These are phyloP conservation scores for Brachionus rotundiformis DNA, from an alignment of 1,140 invertebrate species.

Conservation along the genomic window DNA sequence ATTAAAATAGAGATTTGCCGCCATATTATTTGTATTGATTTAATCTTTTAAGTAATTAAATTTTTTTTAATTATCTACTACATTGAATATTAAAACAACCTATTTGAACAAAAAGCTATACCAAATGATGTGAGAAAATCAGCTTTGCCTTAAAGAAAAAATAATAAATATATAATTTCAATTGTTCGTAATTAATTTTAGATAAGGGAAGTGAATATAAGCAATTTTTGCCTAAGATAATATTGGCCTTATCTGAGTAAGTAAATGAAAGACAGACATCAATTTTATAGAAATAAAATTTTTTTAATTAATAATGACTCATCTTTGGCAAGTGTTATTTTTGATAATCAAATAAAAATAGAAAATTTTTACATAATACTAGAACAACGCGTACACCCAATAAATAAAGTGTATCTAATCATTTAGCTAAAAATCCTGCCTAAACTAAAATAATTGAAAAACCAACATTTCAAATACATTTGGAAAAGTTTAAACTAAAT, in stretches of 20 bases:
- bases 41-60: neutral
- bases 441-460: neutral
- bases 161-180: neutral
- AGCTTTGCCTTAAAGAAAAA: no score
- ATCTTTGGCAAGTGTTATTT: neutral
- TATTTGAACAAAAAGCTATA: no score
- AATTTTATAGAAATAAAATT: no score
- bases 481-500: neutral
- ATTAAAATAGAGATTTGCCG: neutral
- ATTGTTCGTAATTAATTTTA: neutral
- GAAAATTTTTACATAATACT: no score
- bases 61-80: no score
- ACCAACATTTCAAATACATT: neutral
- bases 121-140: no score
- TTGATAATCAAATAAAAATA: no score
- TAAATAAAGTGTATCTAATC: neutral
- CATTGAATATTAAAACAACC: neutral
- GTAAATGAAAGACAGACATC: no score
- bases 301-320: neutral
- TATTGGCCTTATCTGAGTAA: no score
- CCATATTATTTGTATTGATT: neutral
- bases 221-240: no score
- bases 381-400: no score
- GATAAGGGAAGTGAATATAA: neutral
- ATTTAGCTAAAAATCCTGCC: neutral